Evolutionary conservation across 2,888 invertebrate species (phyloP).

Genomic region (Exocentrus adspersus): DNA sequence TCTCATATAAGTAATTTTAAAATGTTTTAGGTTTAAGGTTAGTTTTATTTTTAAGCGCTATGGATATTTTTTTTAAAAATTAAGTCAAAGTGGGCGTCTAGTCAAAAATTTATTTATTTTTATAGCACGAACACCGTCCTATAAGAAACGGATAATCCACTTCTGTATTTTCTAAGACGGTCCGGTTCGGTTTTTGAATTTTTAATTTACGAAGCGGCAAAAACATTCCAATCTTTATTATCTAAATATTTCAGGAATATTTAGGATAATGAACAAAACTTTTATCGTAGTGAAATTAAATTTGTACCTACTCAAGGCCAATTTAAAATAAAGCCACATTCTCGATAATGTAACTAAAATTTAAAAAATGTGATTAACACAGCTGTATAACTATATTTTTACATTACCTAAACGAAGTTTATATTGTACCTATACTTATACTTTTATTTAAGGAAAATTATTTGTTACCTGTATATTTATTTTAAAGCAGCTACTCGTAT

Average conservation of each 20-base stretch:
- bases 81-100: constrained; percentile 44
- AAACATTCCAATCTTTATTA: constrained; percentile 24
- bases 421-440: constrained; percentile 17
- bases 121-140: constrained; percentile 1
- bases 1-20: too few relatives aligned
- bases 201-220: constrained; percentile 4
- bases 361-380: constrained; percentile 22
- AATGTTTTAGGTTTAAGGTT: too few relatives aligned
- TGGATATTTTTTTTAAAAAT: too few relatives aligned
- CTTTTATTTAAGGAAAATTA: constrained; percentile 2
- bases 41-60: too few relatives aligned
- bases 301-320: too few relatives aligned
- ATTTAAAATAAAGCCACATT: constrained; percentile 22
- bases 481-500: too few relatives aligned
- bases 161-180: not conserved
- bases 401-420: constrained; percentile 11
- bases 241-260: constrained; percentile 33
- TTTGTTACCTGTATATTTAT: too few relatives aligned
- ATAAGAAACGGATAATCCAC: not conserved
- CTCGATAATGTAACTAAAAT: not conserved
- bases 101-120: constrained; percentile 35
- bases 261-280: constrained; percentile 28
- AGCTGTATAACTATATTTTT: constrained; percentile 25
- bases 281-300: too few relatives aligned
- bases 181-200: constrained; percentile 9